A percentile compares a stretch with the other conserved stretches of the same genome.
phyloP scores from a whole-genome alignment of 2,113 vertebrate species.

The Micronycteris hirsuta region DNA sequence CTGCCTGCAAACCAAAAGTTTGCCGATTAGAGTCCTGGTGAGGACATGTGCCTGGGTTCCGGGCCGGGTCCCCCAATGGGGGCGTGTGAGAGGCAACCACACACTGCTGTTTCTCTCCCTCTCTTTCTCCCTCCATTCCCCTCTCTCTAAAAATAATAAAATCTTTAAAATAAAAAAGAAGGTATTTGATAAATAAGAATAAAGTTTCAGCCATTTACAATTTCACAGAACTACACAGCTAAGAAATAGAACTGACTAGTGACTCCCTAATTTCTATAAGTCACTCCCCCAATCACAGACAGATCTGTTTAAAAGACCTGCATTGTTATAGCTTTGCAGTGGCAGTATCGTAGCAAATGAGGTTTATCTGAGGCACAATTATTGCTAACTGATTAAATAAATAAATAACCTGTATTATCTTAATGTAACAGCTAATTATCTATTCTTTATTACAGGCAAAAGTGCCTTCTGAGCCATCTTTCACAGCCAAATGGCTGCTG shows the following conservation, averaged over 20 bases:
- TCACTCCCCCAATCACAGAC: not conserved
- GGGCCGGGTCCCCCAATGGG: no score
- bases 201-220: not conserved
- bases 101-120: no score
- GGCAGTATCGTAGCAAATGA: no score
- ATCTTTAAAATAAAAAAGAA: no score
- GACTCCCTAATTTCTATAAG: constrained; percentile 17
- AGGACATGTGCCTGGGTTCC: no score
- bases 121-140: no score
- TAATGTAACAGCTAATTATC: constrained; percentile 33
- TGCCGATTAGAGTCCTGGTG: no score
- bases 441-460: not conserved
- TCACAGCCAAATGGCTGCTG: not conserved
- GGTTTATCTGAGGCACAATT: no score
- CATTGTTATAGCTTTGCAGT: not conserved
- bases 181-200: not conserved
- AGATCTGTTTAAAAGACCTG: not conserved
- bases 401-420: not conserved
- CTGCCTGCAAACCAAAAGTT: no score
- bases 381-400: no score
- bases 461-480: not conserved
- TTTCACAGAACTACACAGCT: not conserved
- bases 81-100: no score
- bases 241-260: not conserved
- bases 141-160: no score